Evolutionary conservation across 2,888 invertebrate genomes (phyloP).

Genomic region (Fragum whitleyi): DNA sequence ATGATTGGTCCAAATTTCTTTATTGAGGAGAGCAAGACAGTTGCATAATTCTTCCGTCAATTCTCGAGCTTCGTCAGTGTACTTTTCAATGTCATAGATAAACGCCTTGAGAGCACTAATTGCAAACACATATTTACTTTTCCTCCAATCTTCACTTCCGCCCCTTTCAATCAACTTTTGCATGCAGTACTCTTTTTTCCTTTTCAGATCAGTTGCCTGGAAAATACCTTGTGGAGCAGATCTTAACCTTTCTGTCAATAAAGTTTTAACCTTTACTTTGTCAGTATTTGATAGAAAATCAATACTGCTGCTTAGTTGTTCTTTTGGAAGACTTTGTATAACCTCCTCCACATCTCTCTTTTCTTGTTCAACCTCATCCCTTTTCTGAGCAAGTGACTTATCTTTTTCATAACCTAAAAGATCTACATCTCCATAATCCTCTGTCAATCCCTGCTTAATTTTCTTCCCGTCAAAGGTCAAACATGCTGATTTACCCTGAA

Average conservation of each 20-base stretch:
- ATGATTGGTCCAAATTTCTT: not conserved
- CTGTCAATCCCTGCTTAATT: slow-evolving; percentile 54
- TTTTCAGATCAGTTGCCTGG: slow-evolving; percentile 9
- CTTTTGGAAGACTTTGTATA: not conserved
- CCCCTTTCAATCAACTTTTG: slow-evolving; percentile 47
- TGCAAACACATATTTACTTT: slow-evolving; percentile 39
- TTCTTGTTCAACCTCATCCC: not conserved
- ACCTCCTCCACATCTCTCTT: not conserved
- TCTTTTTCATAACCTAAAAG: slow-evolving; percentile 53
- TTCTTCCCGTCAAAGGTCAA: slow-evolving; percentile 61
- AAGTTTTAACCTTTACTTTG: not conserved
- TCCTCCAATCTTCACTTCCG: slow-evolving; percentile 43
- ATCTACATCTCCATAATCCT: slow-evolving; percentile 49
- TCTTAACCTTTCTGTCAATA: not conserved
- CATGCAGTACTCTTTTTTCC: slow-evolving; percentile 56
- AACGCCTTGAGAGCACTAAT: slow-evolving; percentile 42
- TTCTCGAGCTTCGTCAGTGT: not conserved
- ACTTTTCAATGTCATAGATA: slow-evolving; percentile 41
- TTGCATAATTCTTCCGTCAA: slow-evolving; percentile 14
- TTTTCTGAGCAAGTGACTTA: slow-evolving; percentile 20
- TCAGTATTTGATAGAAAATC: not conserved
- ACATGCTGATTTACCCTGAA: slow-evolving; percentile 43
- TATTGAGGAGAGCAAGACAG: slow-evolving; percentile 16
- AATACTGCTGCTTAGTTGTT: not conserved
- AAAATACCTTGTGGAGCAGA: not conserved